Evolutionary conservation across 23 tunicate species (phyloP).

Genomic region (Corella eumyota): DNA sequence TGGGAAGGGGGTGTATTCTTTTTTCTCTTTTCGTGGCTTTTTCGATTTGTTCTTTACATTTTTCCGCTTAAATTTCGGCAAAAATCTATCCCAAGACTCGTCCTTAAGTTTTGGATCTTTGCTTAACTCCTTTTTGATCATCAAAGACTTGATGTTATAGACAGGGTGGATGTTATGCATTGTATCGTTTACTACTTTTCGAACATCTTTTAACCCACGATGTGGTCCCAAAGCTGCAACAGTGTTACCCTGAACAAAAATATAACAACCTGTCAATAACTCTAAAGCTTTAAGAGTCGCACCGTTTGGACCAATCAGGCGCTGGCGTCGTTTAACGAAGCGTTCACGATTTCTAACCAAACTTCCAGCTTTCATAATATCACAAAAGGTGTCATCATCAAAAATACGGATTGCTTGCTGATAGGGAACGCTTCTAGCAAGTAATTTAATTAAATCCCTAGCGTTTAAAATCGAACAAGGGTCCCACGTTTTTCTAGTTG

Average conservation of each 20-base stretch:
- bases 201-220: conserved; percentile 79
- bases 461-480: conserved; percentile 93
- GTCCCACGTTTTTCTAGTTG: conserved; percentile 95
- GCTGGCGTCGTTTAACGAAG: conserved; percentile 83
- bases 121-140: conserved; percentile 88
- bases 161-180: conserved; percentile 98
- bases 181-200: conserved; percentile 69
- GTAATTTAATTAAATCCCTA: conserved; percentile 74
- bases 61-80: conserved; percentile 87
- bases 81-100: conserved; percentile 95
- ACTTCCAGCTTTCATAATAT: conserved; percentile 67
- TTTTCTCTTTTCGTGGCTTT: conserved; percentile 41
- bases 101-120: conserved; percentile 83
- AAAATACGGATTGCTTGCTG: conserved; percentile 85
- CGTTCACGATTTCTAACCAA: conserved; percentile 78
- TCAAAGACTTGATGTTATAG: conserved; percentile 85
- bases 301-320: conserved; percentile 90
- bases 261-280: conserved; percentile 81
- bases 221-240: conserved; percentile 85
- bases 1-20: conserved; percentile 96
- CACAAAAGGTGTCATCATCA: conserved; percentile 84
- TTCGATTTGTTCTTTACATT: conserved; percentile 51
- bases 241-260: conserved; percentile 91
- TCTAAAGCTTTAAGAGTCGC: conserved; percentile 90
- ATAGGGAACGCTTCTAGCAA: conserved; percentile 80